Conservation (phyloP, 1,140 invertebrate species). For the Neocloeon triangulifer region DNA sequence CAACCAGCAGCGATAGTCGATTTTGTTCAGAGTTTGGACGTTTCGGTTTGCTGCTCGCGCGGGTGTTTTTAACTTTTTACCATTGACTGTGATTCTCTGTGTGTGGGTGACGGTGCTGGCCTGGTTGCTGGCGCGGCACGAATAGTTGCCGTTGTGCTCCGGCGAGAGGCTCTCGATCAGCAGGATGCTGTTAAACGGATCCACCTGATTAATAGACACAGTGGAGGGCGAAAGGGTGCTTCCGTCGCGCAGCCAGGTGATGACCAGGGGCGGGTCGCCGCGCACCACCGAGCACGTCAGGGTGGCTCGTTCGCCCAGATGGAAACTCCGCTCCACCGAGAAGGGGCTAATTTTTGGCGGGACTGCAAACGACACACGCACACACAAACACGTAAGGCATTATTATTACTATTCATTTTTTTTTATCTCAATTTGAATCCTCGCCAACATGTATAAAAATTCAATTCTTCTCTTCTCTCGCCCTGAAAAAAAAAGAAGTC, state of each 20-base stretch:
- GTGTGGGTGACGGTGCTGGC: constrained; percentile 48
- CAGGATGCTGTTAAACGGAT: constrained; percentile 54
- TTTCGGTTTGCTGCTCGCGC: no score
- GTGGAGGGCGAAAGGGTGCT: constrained; percentile 25
- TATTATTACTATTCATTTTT: no score
- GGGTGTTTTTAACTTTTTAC: constrained; percentile 29
- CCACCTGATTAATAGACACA: constrained; percentile 42
- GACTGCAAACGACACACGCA: no score
- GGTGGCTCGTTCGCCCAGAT: constrained; percentile 51
- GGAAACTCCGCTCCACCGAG: constrained; percentile 41
- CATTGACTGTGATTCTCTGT: constrained; percentile 53
- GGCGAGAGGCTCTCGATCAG: constrained; percentile 53
- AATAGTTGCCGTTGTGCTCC: constrained; percentile 54
- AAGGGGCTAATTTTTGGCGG: constrained; percentile 60
- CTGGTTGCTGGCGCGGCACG: constrained; percentile 43
- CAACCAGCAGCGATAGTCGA: no score
- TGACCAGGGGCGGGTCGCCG: constrained; percentile 50
- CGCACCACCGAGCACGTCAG: constrained; percentile 54
- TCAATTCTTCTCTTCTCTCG: no score
- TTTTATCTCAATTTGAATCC: no score
- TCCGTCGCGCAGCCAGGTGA: constrained; percentile 55
- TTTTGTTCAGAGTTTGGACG: no score
- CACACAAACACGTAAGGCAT: no score
- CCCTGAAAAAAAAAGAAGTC: no score
- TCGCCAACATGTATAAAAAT: no score